Base-by-base conservation (phyloP, 92 coral and sea anemone genomes). In the Muricea muricata region DNA sequence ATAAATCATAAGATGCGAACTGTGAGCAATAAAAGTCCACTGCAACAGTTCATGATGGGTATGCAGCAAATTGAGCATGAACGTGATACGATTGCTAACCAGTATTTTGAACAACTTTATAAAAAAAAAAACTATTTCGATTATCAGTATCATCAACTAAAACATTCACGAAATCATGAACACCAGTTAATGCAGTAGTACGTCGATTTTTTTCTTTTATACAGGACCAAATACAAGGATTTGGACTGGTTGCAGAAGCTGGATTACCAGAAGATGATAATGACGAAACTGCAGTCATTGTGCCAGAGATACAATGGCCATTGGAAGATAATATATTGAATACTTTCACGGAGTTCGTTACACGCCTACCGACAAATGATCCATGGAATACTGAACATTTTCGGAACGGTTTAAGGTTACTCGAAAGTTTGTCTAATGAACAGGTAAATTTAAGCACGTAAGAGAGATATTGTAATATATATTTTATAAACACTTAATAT, bases 1-100 rank as follows among this genome's bases (percentile, higher is more conserved):
- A 69, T 48, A 18, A 82, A 90, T 17, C 91, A 78, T 46, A 87
- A 90, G 67, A 55, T 90, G 0, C 60, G 93, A 35, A 90, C 93
- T 0, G 85, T 90, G n/a, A 25, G 70, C 28, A 83, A 83, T 33
- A 91, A 84, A 50, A 91, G 80, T 17, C 93, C 91, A 14, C 15
- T 91, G 28, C 93, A 87, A 45, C 87, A 84, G n/a, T 91, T 91
- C 67, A 83, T 91, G n/a, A 74, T 84, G 91, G 91, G 91, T 23
- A 87, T 91, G 91, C 87, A 91, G 41, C 85, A 87, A 84, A 80
- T 91, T 28, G 78, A 73, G 15, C 17, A 54, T 12, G 89, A 91
- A 42, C 30, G 57, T 34, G 82, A 87, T n/a, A 52, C 39, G 10
- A 76, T 86, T n/a, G 85, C 93, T 3, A 80, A 82, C 20, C 87